A percentile compares a stretch with the other conserved stretches of the same genome.
These are phyloP conservation scores for Capromys pilorides DNA, from an alignment of 2,797 vertebrate genomes.

Conservation along the genomic window DNA sequence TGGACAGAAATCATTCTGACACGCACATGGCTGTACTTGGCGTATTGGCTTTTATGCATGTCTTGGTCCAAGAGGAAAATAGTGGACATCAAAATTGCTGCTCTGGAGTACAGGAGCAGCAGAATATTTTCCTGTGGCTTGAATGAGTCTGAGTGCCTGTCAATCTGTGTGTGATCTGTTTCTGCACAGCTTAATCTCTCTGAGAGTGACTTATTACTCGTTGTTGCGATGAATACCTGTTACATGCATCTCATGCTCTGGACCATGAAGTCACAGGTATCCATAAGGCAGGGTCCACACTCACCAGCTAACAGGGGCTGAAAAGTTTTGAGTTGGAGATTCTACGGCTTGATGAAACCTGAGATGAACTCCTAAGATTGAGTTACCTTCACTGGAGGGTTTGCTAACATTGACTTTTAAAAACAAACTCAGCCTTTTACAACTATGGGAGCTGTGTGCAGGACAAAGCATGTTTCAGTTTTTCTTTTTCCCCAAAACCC, in stretches of 20 bases:
- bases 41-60: neutral
- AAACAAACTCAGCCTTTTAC: neutral
- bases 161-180: neutral
- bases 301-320: neutral
- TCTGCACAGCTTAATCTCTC: neutral
- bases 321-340: neutral
- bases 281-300: neutral
- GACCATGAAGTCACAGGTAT: neutral
- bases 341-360: neutral
- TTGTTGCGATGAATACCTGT: neutral
- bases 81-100: neutral
- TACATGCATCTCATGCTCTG: neutral
- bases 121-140: neutral
- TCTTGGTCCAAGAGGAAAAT: neutral
- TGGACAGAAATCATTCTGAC: neutral
- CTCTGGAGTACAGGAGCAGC: neutral
- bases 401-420: neutral
- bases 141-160: neutral
- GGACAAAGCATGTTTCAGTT: neutral
- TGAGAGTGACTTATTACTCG: neutral
- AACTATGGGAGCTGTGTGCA: neutral
- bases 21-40: neutral
- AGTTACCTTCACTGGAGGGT: neutral
- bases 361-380: neutral
- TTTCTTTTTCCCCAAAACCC: slow-evolving; percentile 43